phyloP scores from a whole-genome alignment of 2,113 vertebrate species.

The Sciurus niger region DNA sequence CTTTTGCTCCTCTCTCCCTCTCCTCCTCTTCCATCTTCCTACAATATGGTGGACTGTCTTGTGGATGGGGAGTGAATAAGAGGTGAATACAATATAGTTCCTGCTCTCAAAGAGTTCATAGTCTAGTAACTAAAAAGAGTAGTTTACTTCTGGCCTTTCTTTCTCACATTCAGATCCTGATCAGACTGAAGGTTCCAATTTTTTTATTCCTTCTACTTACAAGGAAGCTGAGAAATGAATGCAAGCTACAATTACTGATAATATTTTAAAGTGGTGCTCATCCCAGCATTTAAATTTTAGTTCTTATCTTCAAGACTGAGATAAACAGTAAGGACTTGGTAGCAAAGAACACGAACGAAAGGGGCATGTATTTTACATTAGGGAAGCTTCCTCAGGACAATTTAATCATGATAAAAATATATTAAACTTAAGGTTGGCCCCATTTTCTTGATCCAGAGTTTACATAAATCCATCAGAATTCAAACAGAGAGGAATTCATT shows the following conservation, averaged over 20 bases:
- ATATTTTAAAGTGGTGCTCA: background rate
- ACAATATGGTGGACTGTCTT: rapidly evolving
- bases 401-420: background rate
- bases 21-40: background rate
- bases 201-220: background rate
- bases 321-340: background rate
- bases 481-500: background rate
- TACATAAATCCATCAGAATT: background rate
- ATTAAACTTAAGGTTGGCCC: background rate
- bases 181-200: no score
- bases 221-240: background rate
- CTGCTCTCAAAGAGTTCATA: background rate
- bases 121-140: background rate
- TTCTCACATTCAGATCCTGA: background rate
- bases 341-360: background rate
- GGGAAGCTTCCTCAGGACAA: background rate
- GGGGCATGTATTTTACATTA: background rate
- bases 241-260: background rate
- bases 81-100: background rate
- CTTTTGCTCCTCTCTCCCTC: background rate
- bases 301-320: background rate
- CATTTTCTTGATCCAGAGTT: background rate
- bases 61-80: background rate
- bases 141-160: background rate
- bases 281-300: background rate